Percentiles rank a stretch among this genome's conserved stretches.
Conservation (phyloP, 1,140 invertebrate genomes). For the Drosophila sechellia region DNA sequence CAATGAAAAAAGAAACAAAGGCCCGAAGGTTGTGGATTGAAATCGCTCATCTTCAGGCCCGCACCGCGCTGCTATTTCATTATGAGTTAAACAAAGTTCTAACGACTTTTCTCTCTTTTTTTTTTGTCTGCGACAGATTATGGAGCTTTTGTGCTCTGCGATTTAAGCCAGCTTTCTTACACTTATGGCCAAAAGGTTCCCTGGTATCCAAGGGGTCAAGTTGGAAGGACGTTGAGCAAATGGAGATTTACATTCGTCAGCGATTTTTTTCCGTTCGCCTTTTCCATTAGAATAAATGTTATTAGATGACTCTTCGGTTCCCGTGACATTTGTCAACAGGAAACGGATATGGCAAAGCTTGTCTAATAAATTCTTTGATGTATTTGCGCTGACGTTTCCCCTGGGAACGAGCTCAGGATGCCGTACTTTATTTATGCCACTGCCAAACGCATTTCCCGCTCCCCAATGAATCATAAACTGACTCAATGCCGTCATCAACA, state of each 20-base stretch:
- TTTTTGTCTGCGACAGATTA: slow-evolving; percentile 40
- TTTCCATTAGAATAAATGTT: slow-evolving; percentile 20
- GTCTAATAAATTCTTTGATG: slow-evolving; percentile 56
- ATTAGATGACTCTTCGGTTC: slow-evolving; percentile 29
- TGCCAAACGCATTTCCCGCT: slow-evolving; percentile 13
- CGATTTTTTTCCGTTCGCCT: slow-evolving; percentile 11
- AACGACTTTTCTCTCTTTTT: slow-evolving; percentile 5
- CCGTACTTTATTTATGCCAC: slow-evolving; percentile 35
- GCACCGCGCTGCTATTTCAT: slow-evolving; percentile 45
- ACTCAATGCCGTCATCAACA: slow-evolving; percentile 47
- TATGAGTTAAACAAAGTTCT: slow-evolving; percentile 45
- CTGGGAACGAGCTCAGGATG: slow-evolving; percentile 14
- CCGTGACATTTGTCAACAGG: slow-evolving; percentile 44
- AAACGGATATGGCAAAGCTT: slow-evolving; percentile 50
- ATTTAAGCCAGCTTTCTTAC: slow-evolving; percentile 5
- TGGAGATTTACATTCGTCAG: slow-evolving; percentile 48
- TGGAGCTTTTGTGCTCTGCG: slow-evolving; percentile 6
- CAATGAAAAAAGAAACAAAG: slow-evolving; percentile 6
- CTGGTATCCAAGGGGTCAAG: slow-evolving; percentile 17
- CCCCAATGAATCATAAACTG: slow-evolving; percentile 36
- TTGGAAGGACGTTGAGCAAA: slow-evolving; percentile 3
- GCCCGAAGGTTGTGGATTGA: slow-evolving; percentile 16
- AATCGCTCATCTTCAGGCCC: slow-evolving; percentile 38
- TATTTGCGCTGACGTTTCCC: slow-evolving; percentile 49
- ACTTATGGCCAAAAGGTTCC: slow-evolving; percentile 37